A percentile compares a stretch with the other conserved stretches of the same genome.
phyloP scores from a whole-genome alignment of 2,113 vertebrate species.

The Notarius lentiginosus region DNA sequence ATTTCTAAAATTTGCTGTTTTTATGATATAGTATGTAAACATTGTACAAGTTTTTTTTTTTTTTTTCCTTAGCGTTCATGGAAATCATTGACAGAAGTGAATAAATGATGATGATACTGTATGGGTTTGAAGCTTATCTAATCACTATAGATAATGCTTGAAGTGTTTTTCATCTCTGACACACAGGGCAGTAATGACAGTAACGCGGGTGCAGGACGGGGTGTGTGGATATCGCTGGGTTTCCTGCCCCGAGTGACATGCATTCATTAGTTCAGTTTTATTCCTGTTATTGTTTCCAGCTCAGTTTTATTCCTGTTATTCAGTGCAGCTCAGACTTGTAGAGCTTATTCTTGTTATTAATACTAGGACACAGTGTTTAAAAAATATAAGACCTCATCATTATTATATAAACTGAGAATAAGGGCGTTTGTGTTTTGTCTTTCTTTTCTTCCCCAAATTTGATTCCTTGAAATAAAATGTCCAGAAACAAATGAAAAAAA shows the following conservation, averaged over 20 bases:
- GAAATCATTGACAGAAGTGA: neutral
- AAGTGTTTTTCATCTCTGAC: slow-evolving; percentile 13
- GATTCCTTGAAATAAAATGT: neutral
- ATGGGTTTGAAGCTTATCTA: slow-evolving; percentile 1
- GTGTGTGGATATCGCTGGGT: slow-evolving; percentile 45
- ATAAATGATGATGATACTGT: neutral
- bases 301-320: slow-evolving; percentile 61
- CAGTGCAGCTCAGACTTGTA: slow-evolving; percentile 49
- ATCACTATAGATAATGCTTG: slow-evolving; percentile 6
- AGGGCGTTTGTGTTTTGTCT: neutral
- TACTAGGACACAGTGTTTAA: slow-evolving; percentile 17
- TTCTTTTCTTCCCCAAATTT: neutral
- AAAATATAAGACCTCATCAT: neutral
- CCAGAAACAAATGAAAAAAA: neutral
- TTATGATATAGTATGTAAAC: neutral
- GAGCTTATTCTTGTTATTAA: neutral
- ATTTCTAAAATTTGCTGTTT: neutral
- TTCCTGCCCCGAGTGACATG: slow-evolving; percentile 63
- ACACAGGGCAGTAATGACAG: slow-evolving; percentile 27
- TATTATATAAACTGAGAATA: neutral
- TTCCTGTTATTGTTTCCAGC: slow-evolving; percentile 63
- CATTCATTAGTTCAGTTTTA: slow-evolving; percentile 62
- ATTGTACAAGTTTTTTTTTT: neutral
- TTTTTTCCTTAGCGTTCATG: neutral
- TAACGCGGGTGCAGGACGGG: slow-evolving; percentile 19